Base-by-base conservation (phyloP, 2,888 invertebrate genomes). In the Lasioglossum lativentre region DNA sequence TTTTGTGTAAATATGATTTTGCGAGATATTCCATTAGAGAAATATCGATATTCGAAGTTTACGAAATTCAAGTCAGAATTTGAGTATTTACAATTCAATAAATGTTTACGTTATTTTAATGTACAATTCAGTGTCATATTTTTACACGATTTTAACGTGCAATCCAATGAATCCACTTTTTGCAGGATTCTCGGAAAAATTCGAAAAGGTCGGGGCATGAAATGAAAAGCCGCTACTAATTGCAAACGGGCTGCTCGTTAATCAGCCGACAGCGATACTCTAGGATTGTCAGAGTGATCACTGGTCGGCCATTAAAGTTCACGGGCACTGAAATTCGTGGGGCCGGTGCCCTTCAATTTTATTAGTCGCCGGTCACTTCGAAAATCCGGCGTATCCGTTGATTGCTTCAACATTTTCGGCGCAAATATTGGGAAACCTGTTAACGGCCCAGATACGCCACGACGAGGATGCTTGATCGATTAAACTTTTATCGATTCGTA, bases 401-500 rank as follows among this genome's bases (percentile, higher is more conserved):
- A 27, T 52, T 27, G 74, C 38, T 74, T 12, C 52, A 30, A 76
- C 84, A 78, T 76, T 79, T 83, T 78, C 72, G 75, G 23, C 34
- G 75, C 78, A 85, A 85, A 85, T 85, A 83, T 85, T 83, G 83
- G 83, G 59, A 79, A 83, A 74, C 78, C 63, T 56, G 75, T 83
- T 85, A 83, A 66, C 85, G 75, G 47, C 56, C 47, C 52, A 59
- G 47, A n/a, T 56, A 40, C 40, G 45, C 40, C 30, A 42, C 66
- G 34, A 27, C 23, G 23, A 34, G 59, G 59, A 68, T 59, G 40
- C 83, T 78, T 59, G 77, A 83, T 83, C 83, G 83, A 83, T 83
- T 77, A 77, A 78, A 70, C 78, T 83, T 78, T 71, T 38, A 78
- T 75, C 79, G 84, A 79, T 79, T 70, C 45, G 38, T 63, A 45